phyloP scores from a whole-genome alignment of 1,140 invertebrate species.

The Venturia canescens region DNA sequence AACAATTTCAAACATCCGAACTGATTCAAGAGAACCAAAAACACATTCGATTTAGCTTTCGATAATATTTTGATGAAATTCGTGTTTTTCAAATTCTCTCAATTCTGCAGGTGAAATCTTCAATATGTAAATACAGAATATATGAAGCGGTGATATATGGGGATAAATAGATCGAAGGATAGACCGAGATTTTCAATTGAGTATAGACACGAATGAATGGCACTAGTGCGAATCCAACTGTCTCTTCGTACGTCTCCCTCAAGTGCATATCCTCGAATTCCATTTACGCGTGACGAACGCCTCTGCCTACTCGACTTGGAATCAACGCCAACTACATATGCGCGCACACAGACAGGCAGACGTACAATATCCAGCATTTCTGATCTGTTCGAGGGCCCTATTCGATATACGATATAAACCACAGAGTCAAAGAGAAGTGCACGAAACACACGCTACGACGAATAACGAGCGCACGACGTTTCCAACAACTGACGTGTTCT shows the following conservation, averaged over 20 bases:
- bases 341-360: background rate
- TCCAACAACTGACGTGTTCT: no score
- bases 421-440: background rate
- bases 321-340: background rate
- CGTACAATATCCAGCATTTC: background rate
- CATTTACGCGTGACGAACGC: constrained; percentile 42
- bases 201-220: constrained; percentile 32
- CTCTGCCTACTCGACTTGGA: constrained; percentile 36
- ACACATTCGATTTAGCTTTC: no score
- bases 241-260: constrained; percentile 26
- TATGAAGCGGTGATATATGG: background rate
- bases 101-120: background rate
- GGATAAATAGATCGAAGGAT: background rate
- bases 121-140: background rate
- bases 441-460: background rate
- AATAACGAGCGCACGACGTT: background rate
- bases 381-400: constrained; percentile 31
- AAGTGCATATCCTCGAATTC: constrained; percentile 44
- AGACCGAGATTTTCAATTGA: background rate
- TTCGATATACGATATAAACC: constrained; percentile 44
- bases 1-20: no score
- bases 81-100: background rate
- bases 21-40: no score
- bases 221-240: constrained; percentile 24
- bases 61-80: background rate